phyloP scores from a whole-genome alignment of 2,113 vertebrate species.

The Gnathonemus echidnorhynchus region DNA sequence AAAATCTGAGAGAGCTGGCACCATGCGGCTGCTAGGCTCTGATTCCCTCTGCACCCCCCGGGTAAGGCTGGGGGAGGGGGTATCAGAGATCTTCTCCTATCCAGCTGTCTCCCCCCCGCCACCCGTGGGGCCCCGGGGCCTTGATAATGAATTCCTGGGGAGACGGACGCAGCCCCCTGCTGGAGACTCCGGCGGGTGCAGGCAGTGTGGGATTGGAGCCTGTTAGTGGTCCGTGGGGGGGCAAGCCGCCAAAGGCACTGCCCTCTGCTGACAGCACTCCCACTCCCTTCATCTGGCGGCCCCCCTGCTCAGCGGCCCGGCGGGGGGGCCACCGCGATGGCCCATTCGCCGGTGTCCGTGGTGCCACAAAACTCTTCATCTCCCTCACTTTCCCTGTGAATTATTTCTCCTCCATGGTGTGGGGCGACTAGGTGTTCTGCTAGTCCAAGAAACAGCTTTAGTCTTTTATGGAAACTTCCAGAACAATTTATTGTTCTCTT shows the following conservation, averaged over 20 bases:
- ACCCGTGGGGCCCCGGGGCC: not conserved
- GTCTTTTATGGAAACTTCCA: not conserved
- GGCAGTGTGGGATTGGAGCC: not conserved
- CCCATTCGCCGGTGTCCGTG: not conserved
- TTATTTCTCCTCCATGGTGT: not conserved
- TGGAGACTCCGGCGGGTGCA: not conserved
- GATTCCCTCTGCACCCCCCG: constrained; percentile 11
- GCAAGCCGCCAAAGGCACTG: not conserved
- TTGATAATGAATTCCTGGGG: not conserved
- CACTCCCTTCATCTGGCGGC: not conserved
- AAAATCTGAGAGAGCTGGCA: not conserved
- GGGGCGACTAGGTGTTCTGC: not conserved
- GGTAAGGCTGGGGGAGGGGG: not conserved
- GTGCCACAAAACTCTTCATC: not conserved
- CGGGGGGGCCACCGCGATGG: not conserved
- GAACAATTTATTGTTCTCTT: not conserved
- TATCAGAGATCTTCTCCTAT: constrained; percentile 13
- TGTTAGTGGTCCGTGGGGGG: not conserved
- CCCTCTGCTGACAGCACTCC: not conserved
- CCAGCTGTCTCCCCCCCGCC: not conserved
- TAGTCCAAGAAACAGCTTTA: not conserved
- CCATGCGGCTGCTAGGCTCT: not conserved
- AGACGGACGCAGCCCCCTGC: not conserved
- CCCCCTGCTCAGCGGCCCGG: not conserved
- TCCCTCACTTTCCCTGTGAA: not conserved